Evolutionary conservation across 2,888 invertebrate species (phyloP).

Genomic region (Anoplius nigerrimus): DNA sequence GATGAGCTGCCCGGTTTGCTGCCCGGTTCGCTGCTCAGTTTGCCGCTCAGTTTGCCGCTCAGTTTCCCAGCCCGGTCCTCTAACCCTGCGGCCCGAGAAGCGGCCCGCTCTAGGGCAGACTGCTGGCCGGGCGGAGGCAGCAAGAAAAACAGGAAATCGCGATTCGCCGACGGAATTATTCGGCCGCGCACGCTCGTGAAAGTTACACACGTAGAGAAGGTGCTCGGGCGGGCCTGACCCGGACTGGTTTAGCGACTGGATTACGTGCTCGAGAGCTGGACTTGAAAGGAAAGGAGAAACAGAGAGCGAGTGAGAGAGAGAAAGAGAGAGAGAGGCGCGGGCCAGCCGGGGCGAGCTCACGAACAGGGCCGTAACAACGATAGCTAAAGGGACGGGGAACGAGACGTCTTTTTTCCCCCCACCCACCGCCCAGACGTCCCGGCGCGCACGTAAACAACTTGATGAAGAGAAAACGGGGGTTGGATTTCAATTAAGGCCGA

Average conservation of each 20-base stretch:
- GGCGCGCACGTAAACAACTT: too few species aligned
- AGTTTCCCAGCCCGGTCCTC: too few species aligned
- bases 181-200: conserved; percentile 3
- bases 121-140: too few species aligned
- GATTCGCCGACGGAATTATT: conserved; percentile 2
- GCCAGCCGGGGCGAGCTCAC: background rate
- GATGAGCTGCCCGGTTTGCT: too few species aligned
- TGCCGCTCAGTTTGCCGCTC: too few species aligned
- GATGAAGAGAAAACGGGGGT: too few species aligned
- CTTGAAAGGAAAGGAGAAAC: background rate
- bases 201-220: conserved; percentile 1
- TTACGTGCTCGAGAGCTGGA: conserved; percentile 20
- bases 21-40: too few species aligned
- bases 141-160: conserved; percentile 2
- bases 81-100: too few species aligned
- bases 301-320: conserved; percentile 1
- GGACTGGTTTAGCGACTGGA: conserved; percentile 29
- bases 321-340: conserved; percentile 5
- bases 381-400: background rate
- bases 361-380: background rate
- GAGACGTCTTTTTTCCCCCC: too few species aligned
- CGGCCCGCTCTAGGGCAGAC: too few species aligned
- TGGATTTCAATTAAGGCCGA: too few species aligned
- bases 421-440: too few species aligned
- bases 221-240: conserved; percentile 12